Percentiles rank a stretch among this genome's conserved stretches.
phyloP scores from a whole-genome alignment of 2,888 invertebrate genomes.

The Leistus spinibarbis region DNA sequence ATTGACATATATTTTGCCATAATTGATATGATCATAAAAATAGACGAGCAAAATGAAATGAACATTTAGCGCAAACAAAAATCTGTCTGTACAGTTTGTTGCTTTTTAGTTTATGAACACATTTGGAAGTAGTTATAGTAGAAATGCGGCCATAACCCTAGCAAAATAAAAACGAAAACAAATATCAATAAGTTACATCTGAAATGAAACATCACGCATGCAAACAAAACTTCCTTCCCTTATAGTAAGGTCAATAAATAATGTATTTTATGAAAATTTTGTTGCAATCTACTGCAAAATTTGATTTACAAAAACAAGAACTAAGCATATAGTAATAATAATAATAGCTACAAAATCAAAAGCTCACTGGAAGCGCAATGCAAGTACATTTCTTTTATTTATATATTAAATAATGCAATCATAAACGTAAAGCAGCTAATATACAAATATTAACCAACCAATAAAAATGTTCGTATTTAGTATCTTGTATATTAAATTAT shows the following conservation, averaged over 20 bases:
- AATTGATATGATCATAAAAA: background rate
- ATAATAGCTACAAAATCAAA: slow-evolving; percentile 38
- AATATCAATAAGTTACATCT: slow-evolving; percentile 33
- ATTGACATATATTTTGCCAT: background rate
- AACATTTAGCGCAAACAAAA: background rate
- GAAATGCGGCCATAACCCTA: background rate
- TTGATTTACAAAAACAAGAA: slow-evolving; percentile 31
- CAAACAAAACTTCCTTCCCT: slow-evolving; percentile 56
- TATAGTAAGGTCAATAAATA: slow-evolving; percentile 58
- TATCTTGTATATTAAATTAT: background rate
- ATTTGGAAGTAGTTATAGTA: background rate
- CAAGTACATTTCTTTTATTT: slow-evolving; percentile 46
- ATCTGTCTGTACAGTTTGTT: background rate
- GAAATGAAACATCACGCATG: slow-evolving; percentile 44
- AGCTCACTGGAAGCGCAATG: slow-evolving; percentile 43
- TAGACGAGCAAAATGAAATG: background rate
- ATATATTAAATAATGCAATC: slow-evolving; percentile 17
- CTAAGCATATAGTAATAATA: slow-evolving; percentile 27
- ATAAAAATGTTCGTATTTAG: background rate
- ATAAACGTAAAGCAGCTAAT: background rate
- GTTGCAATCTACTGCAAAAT: slow-evolving; percentile 37
- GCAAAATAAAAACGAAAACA: slow-evolving; percentile 29
- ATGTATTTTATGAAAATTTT: slow-evolving; percentile 40
- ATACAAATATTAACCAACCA: background rate
- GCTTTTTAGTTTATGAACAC: background rate